Conservation (phyloP, 2,797 vertebrate genomes). For the Anomalospiza imberbis region DNA sequence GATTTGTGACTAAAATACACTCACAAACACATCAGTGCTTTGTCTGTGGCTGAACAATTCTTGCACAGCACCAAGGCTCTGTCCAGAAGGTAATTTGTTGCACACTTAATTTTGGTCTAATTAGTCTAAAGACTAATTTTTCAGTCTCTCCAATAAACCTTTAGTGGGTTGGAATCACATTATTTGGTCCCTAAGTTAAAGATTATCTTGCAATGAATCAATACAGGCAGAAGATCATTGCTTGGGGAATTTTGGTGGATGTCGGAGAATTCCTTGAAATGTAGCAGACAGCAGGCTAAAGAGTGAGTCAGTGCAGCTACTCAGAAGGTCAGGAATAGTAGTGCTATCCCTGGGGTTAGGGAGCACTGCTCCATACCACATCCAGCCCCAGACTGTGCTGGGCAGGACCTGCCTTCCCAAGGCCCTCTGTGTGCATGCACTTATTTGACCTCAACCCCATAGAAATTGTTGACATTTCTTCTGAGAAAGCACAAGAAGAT, state of each 20-base stretch:
- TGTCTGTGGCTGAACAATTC: background rate
- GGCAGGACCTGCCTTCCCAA: background rate
- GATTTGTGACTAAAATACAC: background rate
- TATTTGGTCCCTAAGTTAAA: background rate
- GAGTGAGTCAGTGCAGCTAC: background rate
- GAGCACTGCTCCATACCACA: background rate
- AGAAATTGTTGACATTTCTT: background rate
- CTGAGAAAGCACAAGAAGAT: background rate
- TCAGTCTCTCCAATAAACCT: background rate
- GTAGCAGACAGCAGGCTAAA: background rate
- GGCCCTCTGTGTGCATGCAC: no score
- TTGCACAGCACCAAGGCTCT: background rate
- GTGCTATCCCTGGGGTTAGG: background rate
- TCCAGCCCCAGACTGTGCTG: background rate
- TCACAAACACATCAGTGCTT: background rate
- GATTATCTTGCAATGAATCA: background rate
- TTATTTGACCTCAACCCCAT: background rate
- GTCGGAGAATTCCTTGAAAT: background rate
- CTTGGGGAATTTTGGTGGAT: background rate
- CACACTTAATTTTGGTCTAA: background rate
- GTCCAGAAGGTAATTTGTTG: background rate
- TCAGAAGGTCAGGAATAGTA: background rate
- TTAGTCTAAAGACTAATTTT: background rate
- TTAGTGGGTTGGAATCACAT: accelerated
- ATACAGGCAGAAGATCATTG: background rate